Evolutionary conservation across 1,140 invertebrate species (phyloP).

Genomic region (Macrotrachela quadricornifera): DNA sequence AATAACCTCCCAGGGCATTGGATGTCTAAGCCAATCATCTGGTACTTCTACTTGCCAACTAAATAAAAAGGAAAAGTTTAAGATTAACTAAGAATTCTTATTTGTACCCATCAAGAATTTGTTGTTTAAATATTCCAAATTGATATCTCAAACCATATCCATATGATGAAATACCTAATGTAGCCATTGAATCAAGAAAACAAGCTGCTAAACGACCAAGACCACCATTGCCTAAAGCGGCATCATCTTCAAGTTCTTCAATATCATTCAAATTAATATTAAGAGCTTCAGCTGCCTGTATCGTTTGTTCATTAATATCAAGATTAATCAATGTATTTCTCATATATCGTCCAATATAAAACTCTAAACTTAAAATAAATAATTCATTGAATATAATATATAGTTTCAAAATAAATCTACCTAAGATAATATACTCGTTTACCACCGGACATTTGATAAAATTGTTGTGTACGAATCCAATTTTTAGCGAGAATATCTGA

Average conservation of each 20-base stretch:
- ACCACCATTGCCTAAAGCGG: conserved; percentile 90
- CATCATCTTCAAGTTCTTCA: conserved; percentile 90
- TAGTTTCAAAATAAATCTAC: too few species aligned
- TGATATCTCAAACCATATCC: conserved; percentile 97
- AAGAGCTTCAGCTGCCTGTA: conserved; percentile 79
- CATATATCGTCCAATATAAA: conserved; percentile 89
- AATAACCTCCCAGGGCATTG: conserved; percentile 84
- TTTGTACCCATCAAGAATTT: conserved; percentile 67
- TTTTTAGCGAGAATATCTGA: conserved; percentile 86
- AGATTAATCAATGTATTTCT: conserved; percentile 98
- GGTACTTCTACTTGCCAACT: conserved; percentile 54
- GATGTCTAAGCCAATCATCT: conserved; percentile 83
- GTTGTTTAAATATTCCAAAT: conserved; percentile 94
- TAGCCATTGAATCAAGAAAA: conserved; percentile 91
- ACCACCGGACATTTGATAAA: conserved; percentile 96
- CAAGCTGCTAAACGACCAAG: conserved; percentile 86
- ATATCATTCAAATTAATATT: conserved; percentile 71
- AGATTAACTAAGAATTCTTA: neutral
- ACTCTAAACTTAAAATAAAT: conserved; percentile 46
- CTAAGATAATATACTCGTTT: conserved; percentile 96
- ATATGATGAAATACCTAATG: conserved; percentile 86
- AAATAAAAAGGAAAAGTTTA: neutral
- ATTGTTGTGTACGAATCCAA: conserved; percentile 96
- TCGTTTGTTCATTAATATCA: conserved; percentile 79
- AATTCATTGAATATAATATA: too few species aligned